These are phyloP conservation scores for Thalpophila matura DNA, from an alignment of 2,888 invertebrate genomes.

Conservation along the genomic window DNA sequence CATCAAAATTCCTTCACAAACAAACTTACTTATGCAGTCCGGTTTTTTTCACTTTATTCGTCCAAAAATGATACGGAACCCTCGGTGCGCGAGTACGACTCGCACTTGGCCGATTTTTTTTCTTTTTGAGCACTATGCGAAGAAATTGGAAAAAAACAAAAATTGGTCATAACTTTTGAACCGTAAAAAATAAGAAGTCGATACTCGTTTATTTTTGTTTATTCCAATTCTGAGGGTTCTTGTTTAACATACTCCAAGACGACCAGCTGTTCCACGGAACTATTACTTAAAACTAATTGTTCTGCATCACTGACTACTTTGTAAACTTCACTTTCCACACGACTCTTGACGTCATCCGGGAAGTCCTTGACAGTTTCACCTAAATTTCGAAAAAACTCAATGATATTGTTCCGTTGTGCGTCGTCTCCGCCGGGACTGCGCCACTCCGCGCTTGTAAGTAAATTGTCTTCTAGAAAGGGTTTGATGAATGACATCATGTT, in stretches of 20 bases:
- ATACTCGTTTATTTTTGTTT: background rate
- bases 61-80: too few relatives aligned
- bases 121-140: too few relatives aligned
- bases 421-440: too few relatives aligned
- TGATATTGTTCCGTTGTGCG: background rate
- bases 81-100: too few relatives aligned
- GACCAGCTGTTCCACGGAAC: constrained; percentile 22
- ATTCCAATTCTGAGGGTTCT: constrained; percentile 8
- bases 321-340: constrained; percentile 44
- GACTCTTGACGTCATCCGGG: constrained; percentile 32
- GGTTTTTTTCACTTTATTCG: too few relatives aligned
- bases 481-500: constrained; percentile 20
- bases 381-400: constrained; percentile 34
- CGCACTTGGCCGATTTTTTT: too few relatives aligned
- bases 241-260: constrained; percentile 21
- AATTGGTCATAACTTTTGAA: too few relatives aligned
- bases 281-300: constrained; percentile 34
- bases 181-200: too few relatives aligned
- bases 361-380: constrained; percentile 40
- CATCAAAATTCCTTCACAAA: too few relatives aligned
- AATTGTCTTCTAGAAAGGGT: constrained; percentile 3
- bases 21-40: too few relatives aligned
- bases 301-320: constrained; percentile 46
- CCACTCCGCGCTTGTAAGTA: too few relatives aligned
- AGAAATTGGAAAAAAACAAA: too few relatives aligned